These are phyloP conservation scores for Pelodiscus sinensis DNA, from an alignment of 2,113 vertebrate species.

Conservation along the genomic window DNA sequence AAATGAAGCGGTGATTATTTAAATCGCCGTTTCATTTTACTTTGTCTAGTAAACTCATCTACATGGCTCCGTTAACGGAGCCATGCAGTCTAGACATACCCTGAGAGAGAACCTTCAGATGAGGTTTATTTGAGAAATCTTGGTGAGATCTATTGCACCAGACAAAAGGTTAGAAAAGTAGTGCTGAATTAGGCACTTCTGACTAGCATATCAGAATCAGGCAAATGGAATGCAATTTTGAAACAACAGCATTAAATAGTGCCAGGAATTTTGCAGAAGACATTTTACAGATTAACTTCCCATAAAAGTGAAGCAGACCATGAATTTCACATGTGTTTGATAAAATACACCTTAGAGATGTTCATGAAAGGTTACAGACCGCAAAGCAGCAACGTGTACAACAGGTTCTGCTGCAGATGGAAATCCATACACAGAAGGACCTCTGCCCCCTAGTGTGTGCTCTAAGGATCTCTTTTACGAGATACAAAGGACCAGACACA, in stretches of 20 bases:
- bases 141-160: neutral
- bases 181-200: neutral
- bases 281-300: neutral
- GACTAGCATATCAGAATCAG: fast-evolving
- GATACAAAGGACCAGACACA: neutral
- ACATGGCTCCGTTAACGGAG: too few relatives aligned
- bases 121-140: neutral
- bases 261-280: neutral
- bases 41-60: too few relatives aligned
- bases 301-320: neutral
- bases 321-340: neutral
- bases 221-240: fast-evolving
- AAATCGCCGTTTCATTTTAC: too few relatives aligned
- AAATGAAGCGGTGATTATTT: too few relatives aligned
- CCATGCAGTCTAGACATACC: neutral
- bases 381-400: neutral
- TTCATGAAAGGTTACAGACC: fast-evolving
- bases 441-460: conserved; percentile 55
- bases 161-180: neutral
- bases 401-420: neutral
- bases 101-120: neutral
- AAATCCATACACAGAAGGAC: neutral
- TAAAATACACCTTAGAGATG: neutral
- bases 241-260: fast-evolving
- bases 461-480: neutral